Conservation (phyloP, 1,140 invertebrate genomes). For the Protaetia brevitarsis region DNA sequence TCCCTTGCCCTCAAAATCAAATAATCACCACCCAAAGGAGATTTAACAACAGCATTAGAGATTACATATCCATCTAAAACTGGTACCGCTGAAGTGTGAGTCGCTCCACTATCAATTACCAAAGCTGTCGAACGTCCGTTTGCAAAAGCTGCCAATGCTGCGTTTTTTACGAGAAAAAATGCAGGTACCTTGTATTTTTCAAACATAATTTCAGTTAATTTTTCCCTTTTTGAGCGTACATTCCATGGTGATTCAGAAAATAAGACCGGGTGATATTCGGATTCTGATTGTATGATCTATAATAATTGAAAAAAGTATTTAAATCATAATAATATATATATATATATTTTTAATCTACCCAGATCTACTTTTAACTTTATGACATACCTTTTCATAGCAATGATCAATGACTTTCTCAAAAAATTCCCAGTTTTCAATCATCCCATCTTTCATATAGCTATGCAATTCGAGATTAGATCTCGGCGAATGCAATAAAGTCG, state of each 20-base stretch:
- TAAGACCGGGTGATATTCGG: conserved; percentile 86
- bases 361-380: not conserved
- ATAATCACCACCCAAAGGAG: conserved; percentile 87
- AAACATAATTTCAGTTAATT: conserved; percentile 90
- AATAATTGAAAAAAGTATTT: not conserved
- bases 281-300: conserved; percentile 73
- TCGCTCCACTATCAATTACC: conserved; percentile 89
- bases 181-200: conserved; percentile 96
- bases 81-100: conserved; percentile 91
- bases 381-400: conserved; percentile 72
- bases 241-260: conserved; percentile 96
- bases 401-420: conserved; percentile 92
- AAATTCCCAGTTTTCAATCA: conserved; percentile 95
- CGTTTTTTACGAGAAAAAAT: conserved; percentile 93
- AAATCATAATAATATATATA: conserved; percentile 32
- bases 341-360: not conserved
- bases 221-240: conserved; percentile 79
- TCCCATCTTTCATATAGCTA: conserved; percentile 89
- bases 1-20: conserved; percentile 81
- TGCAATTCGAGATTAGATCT: conserved; percentile 80
- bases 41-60: conserved; percentile 85
- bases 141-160: conserved; percentile 89
- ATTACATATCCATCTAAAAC: conserved; percentile 89
- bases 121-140: conserved; percentile 89
- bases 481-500: conserved; percentile 84